Evolutionary conservation across 35 echinoderm and acorn worm species (phyloP), one percentile per base, ranked within the genome.

Genomic region (Heliocidaris erythrogramma): DNA sequence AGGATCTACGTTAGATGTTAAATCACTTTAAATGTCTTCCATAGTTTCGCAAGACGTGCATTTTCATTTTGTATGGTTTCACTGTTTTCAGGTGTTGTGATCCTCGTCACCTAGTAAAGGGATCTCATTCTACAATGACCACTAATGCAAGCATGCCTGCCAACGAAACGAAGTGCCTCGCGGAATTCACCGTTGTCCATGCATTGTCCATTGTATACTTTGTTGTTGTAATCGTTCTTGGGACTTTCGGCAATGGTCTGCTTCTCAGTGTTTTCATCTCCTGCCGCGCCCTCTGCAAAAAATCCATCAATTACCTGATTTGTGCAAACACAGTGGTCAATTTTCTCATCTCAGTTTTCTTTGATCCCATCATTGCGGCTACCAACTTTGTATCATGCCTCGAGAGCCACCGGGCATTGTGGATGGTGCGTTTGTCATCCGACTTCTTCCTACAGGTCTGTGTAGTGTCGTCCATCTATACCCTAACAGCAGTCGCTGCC

Each of bases 271-370:
- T 59, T n/a, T 92, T 92, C 91, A 12, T 59, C 8, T 52, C 32
- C 21, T 52, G 10, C 91, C 4, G 48, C 5, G 49, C 17, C 5
- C 49, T 92, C 31, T 59, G 47, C 11, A 92, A 92, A 48, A 92
- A 92, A 30, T 92, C 91, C 91, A 92, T 92, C 47, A 52, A 52
- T 48, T 52, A 48, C 29, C 49, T 92, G 31, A 92, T 92, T 18
- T 49, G 48, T 48, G 48, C 4, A 13, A 92, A 92, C 18, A 59
- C 48, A 3, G 29, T 92, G 18, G 91, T 92, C 29, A 92, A 92
- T 24, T 52, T 92, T 5, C 29, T 92, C 17, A 92, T 59, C 31
- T 18, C 49, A 10, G 48, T 59, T 30, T 4, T 92, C 47, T 49
- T 92, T n/a, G 13, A 30, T 50, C 48, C 91, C 2, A 49, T 92